These are phyloP conservation scores for Perccottus glenii DNA, from an alignment of 2,113 vertebrate species.

Conservation along the genomic window DNA sequence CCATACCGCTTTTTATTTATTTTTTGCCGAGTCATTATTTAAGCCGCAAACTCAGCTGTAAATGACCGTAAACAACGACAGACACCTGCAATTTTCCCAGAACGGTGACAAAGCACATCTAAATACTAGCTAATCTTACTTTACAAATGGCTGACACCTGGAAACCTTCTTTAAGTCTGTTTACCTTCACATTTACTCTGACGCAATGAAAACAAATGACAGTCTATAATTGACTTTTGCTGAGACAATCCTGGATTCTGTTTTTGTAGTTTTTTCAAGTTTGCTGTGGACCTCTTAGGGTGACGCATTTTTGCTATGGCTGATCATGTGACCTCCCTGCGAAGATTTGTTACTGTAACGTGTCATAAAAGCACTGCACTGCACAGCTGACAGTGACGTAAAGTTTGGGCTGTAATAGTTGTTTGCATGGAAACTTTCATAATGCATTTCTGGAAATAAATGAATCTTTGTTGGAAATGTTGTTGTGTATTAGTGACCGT, in stretches of 20 bases:
- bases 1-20: constrained; percentile 20
- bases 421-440: constrained; percentile 70
- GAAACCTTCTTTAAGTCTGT: constrained; percentile 6
- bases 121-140: neutral
- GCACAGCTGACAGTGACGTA: constrained; percentile 38
- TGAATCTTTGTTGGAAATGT: constrained; percentile 42
- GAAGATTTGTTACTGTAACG: constrained; percentile 34
- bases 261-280: constrained; percentile 18
- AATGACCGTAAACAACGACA: constrained; percentile 19
- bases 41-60: constrained; percentile 31
- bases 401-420: constrained; percentile 29
- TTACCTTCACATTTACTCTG: constrained; percentile 23
- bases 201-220: constrained; percentile 28
- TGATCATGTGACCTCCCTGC: constrained; percentile 32
- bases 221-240: constrained; percentile 25
- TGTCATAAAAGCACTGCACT: constrained; percentile 22
- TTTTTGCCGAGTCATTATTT: constrained; percentile 32
- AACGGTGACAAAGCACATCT: constrained; percentile 26
- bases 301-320: constrained; percentile 21
- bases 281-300: constrained; percentile 12
- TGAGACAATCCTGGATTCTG: constrained; percentile 48
- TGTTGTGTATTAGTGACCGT: neutral
- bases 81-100: constrained; percentile 17
- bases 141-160: constrained; percentile 6
- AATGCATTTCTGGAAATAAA: constrained; percentile 68